Percentiles rank a stretch among this genome's conserved stretches.
phyloP scores from a whole-genome alignment of 2,113 vertebrate genomes.

The Onychostoma macrolepis region DNA sequence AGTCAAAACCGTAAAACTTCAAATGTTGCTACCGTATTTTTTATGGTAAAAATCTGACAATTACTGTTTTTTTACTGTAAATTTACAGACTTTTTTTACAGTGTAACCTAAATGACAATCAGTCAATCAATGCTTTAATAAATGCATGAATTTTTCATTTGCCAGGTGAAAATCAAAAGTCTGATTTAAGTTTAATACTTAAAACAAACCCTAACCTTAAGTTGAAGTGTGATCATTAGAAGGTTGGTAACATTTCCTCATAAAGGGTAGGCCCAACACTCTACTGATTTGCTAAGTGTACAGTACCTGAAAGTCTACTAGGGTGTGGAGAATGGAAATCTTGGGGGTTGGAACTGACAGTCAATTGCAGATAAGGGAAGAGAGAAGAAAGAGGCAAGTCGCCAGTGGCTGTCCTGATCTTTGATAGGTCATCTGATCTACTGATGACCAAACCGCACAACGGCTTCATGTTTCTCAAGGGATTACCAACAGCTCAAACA shows the following conservation, averaged over 20 bases:
- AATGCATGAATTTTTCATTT: no score
- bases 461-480: constrained; percentile 71
- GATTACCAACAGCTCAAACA: constrained; percentile 69
- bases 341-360: constrained; percentile 50
- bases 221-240: background rate
- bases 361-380: constrained; percentile 66
- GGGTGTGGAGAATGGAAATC: constrained; percentile 49
- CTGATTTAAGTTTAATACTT: background rate
- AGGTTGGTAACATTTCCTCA: background rate
- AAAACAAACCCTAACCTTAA: background rate
- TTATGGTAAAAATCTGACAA: no score
- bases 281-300: background rate
- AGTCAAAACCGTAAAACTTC: no score
- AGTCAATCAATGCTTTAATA: background rate
- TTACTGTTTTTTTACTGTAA: no score
- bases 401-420: constrained; percentile 76
- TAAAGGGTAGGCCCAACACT: background rate
- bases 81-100: no score
- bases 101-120: no score
- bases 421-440: constrained; percentile 80
- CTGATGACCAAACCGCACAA: constrained; percentile 58
- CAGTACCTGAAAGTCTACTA: constrained; percentile 15
- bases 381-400: constrained; percentile 63
- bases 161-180: no score
- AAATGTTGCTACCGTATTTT: no score